These are phyloP conservation scores for Pristionchus mayeri DNA, from an alignment of 2,888 invertebrate species.

Conservation along the genomic window DNA sequence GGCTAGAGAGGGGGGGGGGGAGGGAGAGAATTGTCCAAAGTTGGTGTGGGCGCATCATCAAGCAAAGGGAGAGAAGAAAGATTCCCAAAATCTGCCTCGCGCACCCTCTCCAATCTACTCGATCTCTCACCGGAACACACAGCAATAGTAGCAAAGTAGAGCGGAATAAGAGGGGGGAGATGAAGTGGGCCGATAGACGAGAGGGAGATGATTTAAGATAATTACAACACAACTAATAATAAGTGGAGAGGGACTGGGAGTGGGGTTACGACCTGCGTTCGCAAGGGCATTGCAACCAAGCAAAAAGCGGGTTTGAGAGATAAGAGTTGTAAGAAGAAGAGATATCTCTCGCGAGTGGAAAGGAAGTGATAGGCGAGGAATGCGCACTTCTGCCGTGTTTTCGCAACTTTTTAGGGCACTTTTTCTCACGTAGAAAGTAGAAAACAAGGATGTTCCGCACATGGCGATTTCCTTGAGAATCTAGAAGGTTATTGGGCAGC, in stretches of 20 bases:
- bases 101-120: neutral
- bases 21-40: neutral
- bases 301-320: too few relatives aligned
- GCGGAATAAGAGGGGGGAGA: conserved; percentile 2
- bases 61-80: neutral
- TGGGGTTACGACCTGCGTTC: too few relatives aligned
- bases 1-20: neutral
- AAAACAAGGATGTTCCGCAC: neutral
- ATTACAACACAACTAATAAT: conserved; percentile 26
- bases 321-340: too few relatives aligned
- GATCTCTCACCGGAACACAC: neutral
- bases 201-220: conserved; percentile 4
- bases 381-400: neutral
- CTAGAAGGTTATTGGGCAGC: neutral
- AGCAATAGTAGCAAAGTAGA: conserved; percentile 14
- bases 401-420: too few relatives aligned
- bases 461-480: neutral
- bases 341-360: too few relatives aligned
- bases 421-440: too few relatives aligned
- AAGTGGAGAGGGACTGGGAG: neutral
- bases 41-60: neutral
- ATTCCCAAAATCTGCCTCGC: neutral
- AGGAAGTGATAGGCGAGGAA: too few relatives aligned
- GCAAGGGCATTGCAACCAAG: too few relatives aligned
- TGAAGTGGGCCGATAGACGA: neutral